A percentile compares a stretch with the other conserved stretches of the same genome.
Evolutionary conservation across 1,140 invertebrate species (phyloP).

Genomic region (Drosophila cardini): DNA sequence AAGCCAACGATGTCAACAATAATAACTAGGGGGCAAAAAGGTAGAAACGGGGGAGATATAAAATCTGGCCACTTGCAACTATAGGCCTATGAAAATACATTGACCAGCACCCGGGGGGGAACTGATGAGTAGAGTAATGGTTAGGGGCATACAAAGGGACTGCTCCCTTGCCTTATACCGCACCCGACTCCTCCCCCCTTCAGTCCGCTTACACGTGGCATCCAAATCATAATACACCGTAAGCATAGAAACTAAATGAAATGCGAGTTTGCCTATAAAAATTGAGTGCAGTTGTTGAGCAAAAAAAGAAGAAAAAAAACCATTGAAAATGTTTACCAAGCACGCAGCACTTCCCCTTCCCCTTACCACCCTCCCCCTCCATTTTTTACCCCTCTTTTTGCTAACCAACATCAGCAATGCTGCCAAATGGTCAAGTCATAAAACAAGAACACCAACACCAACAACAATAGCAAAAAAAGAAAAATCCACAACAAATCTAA

Average conservation of each 20-base stretch:
- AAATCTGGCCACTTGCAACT: constrained; percentile 30
- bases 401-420: constrained; percentile 26
- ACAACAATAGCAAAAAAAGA: constrained; percentile 47
- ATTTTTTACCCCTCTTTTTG: background rate
- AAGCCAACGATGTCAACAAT: constrained; percentile 31
- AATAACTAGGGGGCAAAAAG: constrained; percentile 15
- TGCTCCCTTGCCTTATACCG: background rate
- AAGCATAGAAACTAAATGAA: constrained; percentile 52
- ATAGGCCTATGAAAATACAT: constrained; percentile 22
- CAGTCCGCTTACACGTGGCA: background rate
- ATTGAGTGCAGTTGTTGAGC: constrained; percentile 70
- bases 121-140: background rate
- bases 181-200: background rate
- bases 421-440: constrained; percentile 68
- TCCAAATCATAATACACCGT: constrained; percentile 10
- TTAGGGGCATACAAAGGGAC: background rate
- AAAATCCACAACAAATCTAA: constrained; percentile 53
- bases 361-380: background rate
- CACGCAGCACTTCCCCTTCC: constrained; percentile 41
- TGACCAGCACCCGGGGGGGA: constrained; percentile 7
- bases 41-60: constrained; percentile 29
- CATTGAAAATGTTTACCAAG: constrained; percentile 66
- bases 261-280: constrained; percentile 68
- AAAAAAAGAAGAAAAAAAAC: constrained; percentile 52
- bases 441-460: constrained; percentile 38